phyloP scores from a whole-genome alignment of 2,113 vertebrate genomes.

The Ivindomyrus marchei region DNA sequence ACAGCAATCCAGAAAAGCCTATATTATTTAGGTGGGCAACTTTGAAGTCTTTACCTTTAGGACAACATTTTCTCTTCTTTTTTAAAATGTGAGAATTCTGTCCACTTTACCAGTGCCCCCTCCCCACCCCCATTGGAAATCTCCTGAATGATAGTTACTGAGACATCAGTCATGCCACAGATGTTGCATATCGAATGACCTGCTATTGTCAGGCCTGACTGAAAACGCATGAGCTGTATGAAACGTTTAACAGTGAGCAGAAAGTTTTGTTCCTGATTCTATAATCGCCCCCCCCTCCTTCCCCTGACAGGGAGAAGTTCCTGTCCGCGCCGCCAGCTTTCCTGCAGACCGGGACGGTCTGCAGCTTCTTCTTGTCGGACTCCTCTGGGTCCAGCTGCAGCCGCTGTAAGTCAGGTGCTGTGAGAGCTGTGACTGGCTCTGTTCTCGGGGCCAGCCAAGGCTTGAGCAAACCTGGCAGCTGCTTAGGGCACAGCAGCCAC shows the following conservation, averaged over 20 bases:
- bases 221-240: background rate
- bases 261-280: slow-evolving; percentile 19
- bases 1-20: background rate
- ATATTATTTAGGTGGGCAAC: slow-evolving; percentile 5
- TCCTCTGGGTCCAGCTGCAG: slow-evolving; percentile 63
- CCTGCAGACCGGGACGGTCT: slow-evolving; percentile 76
- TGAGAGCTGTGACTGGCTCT: background rate
- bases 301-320: slow-evolving; percentile 73
- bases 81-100: background rate
- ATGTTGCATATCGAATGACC: background rate
- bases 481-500: background rate
- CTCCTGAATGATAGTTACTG: background rate
- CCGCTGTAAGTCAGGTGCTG: slow-evolving; percentile 66
- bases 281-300: slow-evolving; percentile 11
- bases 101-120: background rate
- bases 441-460: background rate
- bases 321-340: slow-evolving; percentile 78
- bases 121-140: background rate
- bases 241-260: background rate
- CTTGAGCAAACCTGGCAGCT: background rate
- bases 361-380: slow-evolving; percentile 77
- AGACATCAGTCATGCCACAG: background rate
- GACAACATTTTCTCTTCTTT: background rate
- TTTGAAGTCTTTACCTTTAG: slow-evolving; percentile 1
- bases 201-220: background rate